Base-by-base conservation (phyloP, 1,140 invertebrate genomes). In the Anastatus disparis region DNA sequence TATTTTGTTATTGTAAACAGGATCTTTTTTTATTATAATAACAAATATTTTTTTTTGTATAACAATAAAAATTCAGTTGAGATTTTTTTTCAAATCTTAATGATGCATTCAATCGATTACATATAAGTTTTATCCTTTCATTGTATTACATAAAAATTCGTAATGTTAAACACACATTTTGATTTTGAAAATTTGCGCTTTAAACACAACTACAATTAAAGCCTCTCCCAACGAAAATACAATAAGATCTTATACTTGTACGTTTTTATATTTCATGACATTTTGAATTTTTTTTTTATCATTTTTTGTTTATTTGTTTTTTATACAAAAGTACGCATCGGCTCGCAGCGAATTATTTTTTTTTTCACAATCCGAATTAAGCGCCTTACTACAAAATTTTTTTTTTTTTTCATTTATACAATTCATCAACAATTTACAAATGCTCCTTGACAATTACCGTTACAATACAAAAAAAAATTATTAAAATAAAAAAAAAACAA, bases 291-390 rank as follows among this genome's bases (percentile, higher is more conserved):
- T 42, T 44, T 53, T 40, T 44, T 15, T 53, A 20, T 52, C 13
- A 3, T 42, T 40, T 61, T 38, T 40, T 65, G 35, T 12, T 53
- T 38, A n/a, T 29, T 53, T 40, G 40, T 6, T 53, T 56, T 63
- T 56, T 26, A 40, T 69, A 69, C 44, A 68, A 61, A 69, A 69
- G 46, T 69, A 61, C 66, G 55, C 46, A 69, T 31, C 38, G 58
- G 38, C 53, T 64, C 61, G 40, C 52, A 64, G n/a, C 20, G 24
- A 58, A 64, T 48, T n/a, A 46, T n/a, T 8, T 4, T 20, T n/a
- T n/a, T n/a, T 46, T 56, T 46, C 24, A 62, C 52, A 64, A 7
- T 50, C 53, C 61, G n/a, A 71, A 70, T 70, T n/a, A 0, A 26
- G 12, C 46, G 56, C 29, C 55, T 53, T 29, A 42, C 0, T 22